phyloP scores from a whole-genome alignment of 1,140 invertebrate genomes.

The Bemisia tabaci region DNA sequence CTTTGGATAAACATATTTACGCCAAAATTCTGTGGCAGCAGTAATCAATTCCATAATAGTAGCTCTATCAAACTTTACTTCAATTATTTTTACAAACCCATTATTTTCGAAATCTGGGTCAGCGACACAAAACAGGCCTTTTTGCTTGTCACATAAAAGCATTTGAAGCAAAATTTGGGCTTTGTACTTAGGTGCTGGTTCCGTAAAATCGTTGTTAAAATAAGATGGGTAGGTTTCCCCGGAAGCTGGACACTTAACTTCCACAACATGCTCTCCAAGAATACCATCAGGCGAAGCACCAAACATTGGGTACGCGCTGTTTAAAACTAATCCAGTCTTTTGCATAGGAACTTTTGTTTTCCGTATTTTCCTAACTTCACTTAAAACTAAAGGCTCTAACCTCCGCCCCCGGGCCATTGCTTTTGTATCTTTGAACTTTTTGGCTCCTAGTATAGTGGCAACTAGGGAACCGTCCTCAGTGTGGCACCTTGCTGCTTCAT shows the following conservation, averaged over 20 bases:
- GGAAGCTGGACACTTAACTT: conserved; percentile 34
- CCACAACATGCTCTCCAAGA: conserved; percentile 32
- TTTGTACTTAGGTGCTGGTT: conserved; percentile 31
- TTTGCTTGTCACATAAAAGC: conserved; percentile 29
- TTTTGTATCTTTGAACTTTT: background rate
- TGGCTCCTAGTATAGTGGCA: conserved; percentile 3
- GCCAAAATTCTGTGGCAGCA: background rate
- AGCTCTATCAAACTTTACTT: conserved; percentile 8
- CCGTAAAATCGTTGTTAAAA: conserved; percentile 19
- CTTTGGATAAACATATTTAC: background rate
- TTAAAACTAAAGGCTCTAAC: conserved; percentile 7
- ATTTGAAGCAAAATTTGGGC: conserved; percentile 38
- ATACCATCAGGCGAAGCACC: conserved; percentile 35
- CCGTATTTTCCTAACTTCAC: background rate
- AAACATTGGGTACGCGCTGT: conserved; percentile 21
- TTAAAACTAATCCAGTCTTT: conserved; percentile 18
- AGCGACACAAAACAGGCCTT: conserved; percentile 28
- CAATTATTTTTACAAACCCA: conserved; percentile 19
- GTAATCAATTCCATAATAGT: background rate
- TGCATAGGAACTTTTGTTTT: conserved; percentile 11
- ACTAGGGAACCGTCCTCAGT: conserved; percentile 4
- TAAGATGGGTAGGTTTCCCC: conserved; percentile 31
- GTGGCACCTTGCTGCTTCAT: conserved; percentile 14
- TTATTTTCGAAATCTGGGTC: conserved; percentile 22
- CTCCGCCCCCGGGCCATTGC: conserved; percentile 4